Percentiles rank a stretch among this genome's conserved stretches.
phyloP scores from a whole-genome alignment of 92 coral and sea anemone genomes.

The Blastomussa wellsi region DNA sequence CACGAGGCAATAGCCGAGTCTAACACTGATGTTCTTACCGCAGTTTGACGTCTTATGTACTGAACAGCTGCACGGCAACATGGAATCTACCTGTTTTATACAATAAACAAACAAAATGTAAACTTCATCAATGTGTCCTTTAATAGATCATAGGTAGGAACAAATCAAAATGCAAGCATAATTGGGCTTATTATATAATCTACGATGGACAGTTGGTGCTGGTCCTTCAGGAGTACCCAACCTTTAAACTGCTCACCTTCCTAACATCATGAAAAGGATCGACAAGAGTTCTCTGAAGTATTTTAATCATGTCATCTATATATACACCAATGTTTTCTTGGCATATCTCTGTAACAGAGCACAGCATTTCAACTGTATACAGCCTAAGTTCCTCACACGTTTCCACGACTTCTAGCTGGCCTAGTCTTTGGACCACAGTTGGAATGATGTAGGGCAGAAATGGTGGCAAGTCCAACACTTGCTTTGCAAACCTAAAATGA shows the following conservation, averaged over 20 bases:
- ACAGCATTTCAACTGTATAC: slow-evolving; percentile 67
- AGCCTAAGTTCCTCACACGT: slow-evolving; percentile 90
- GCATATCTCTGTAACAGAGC: slow-evolving; percentile 64
- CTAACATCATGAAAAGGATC: slow-evolving; percentile 98
- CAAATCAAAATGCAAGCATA: too few species aligned
- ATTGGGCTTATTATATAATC: too few species aligned
- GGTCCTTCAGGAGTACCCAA: too few species aligned
- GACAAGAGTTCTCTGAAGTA: slow-evolving; percentile 84
- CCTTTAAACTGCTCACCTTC: slow-evolving; percentile 65
- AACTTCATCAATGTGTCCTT: too few species aligned
- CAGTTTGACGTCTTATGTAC: too few species aligned
- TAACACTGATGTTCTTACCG: too few species aligned
- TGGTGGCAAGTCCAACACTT: slow-evolving; percentile 67
- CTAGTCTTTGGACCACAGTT: slow-evolving; percentile 85
- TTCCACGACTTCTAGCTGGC: slow-evolving; percentile 86
- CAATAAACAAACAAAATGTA: too few species aligned
- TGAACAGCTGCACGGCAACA: too few species aligned
- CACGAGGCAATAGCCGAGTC: too few species aligned
- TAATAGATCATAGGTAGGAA: too few species aligned
- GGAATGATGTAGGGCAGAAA: slow-evolving; percentile 94
- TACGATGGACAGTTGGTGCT: too few species aligned
- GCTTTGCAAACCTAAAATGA: slow-evolving; percentile 39
- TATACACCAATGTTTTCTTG: slow-evolving; percentile 75
- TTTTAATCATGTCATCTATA: slow-evolving; percentile 89
- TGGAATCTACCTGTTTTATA: too few species aligned